phyloP scores from a whole-genome alignment of 1,140 invertebrate species.

The Rhopalosiphum padi region DNA sequence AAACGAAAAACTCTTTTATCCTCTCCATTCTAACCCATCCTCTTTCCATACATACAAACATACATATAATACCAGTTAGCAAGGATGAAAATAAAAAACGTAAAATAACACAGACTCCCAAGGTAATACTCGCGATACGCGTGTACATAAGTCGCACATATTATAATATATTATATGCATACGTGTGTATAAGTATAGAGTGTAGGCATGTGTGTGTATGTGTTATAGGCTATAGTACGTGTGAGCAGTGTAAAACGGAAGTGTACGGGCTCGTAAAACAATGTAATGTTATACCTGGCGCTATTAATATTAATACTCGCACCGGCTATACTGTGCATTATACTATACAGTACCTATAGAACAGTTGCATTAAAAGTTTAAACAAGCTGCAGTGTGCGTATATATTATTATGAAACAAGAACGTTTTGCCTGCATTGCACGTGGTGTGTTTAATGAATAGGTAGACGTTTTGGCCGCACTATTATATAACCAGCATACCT shows the following conservation, averaged over 20 bases:
- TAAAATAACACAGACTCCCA: slow-evolving; percentile 13
- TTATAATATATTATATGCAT: background rate
- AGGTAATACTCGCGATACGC: background rate
- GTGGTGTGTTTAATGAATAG: background rate
- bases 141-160: background rate
- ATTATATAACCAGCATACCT: background rate
- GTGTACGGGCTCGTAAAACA: slow-evolving; percentile 33
- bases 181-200: background rate
- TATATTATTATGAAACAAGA: background rate
- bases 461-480: background rate
- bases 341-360: background rate
- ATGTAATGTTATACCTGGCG: slow-evolving; percentile 20
- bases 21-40: background rate
- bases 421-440: background rate
- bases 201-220: background rate
- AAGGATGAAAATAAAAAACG: background rate
- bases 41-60: background rate
- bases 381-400: background rate
- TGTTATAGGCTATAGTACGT: background rate
- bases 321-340: background rate
- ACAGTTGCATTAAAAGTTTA: slow-evolving; percentile 33
- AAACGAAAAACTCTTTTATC: background rate
- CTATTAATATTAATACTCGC: slow-evolving; percentile 47
- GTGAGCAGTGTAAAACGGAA: slow-evolving; percentile 37
- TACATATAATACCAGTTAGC: background rate